Evolutionary conservation across 1,140 invertebrate genomes (phyloP), one percentile per base, ranked within the genome.

Genomic region (Gryon sp.): DNA sequence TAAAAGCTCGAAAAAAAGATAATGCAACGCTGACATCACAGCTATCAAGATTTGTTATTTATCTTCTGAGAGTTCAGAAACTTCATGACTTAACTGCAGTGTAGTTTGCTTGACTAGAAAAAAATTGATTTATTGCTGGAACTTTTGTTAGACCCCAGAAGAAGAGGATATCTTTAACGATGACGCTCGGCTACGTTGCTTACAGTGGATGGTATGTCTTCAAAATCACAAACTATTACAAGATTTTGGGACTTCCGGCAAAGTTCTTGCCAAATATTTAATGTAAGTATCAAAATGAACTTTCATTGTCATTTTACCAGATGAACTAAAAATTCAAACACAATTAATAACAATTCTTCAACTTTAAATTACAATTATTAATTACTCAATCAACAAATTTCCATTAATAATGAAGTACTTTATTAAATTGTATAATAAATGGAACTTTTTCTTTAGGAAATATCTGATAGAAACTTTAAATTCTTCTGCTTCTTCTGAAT

Each of bases 201-300:
- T 88, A 34, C 87, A 88, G 48, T 81, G 80, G 34, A 84, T 82
- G 2, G 78, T 88, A 6, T 89, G 87, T 65, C 53, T 82, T 1
- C 83, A 89, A 52, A 89, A 86, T 78, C 82, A 76, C 3, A 84
- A 82, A 30, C 74, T 88, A 2, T 43, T 75, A 9, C 63, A 79
- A 20, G 81, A 87, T 57, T 73, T 89, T 30, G 87, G 87, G 1
- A 24, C 32, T 4, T 22, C 69, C 24, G 87, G 86, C 9, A 80
- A 80, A 63, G 34, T 82, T 38, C 38, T 89, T 8, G 86, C 82
- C 1, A 84, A 82, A 30, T 85, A 87, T 78, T 82, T 88, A 46
- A 87, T 81, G 87, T 89, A 40, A 84, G 86, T 83, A 19, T 40
- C 15, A 6, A 16, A 7, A 3, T n/a, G n/a, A 46, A 46, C 22